Conservation (phyloP, 2,888 invertebrate genomes). For the Polietes domitor region DNA sequence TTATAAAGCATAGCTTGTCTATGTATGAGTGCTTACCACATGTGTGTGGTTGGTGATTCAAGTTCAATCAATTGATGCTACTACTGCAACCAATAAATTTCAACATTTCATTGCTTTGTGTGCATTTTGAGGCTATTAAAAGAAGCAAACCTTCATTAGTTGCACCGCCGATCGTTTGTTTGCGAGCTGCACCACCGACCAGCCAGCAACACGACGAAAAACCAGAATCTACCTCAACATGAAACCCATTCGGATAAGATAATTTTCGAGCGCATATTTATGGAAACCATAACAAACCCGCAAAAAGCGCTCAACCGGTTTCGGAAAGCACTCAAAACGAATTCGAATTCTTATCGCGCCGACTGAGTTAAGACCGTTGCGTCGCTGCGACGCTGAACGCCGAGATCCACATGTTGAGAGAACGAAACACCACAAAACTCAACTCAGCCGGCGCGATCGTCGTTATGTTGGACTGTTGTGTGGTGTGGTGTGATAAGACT, state of each 20-base stretch:
- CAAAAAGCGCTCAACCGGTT: slow-evolving; percentile 54
- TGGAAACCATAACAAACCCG: slow-evolving; percentile 35
- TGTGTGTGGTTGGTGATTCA: slow-evolving; percentile 1
- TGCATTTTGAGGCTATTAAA: slow-evolving; percentile 38
- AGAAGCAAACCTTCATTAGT: slow-evolving; percentile 56
- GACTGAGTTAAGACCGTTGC: background rate
- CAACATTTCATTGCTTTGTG: slow-evolving; percentile 39
- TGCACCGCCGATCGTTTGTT: background rate
- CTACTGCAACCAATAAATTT: slow-evolving; percentile 58
- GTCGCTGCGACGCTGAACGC: slow-evolving; percentile 42
- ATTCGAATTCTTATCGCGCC: slow-evolving; percentile 36
- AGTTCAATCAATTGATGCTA: slow-evolving; percentile 17
- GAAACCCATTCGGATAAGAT: slow-evolving; percentile 62
- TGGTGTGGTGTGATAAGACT: slow-evolving; percentile 52
- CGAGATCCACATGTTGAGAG: slow-evolving; percentile 14
- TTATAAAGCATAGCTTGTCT: too few species aligned
- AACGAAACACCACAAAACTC: slow-evolving; percentile 60
- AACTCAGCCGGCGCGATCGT: slow-evolving; percentile 62
- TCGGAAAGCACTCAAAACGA: slow-evolving; percentile 27
- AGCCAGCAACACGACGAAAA: slow-evolving; percentile 19
- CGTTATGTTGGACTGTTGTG: slow-evolving; percentile 33
- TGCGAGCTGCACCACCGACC: background rate
- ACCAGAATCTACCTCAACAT: slow-evolving; percentile 67
- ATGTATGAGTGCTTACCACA: background rate
- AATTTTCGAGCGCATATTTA: slow-evolving; percentile 28